phyloP scores from a whole-genome alignment of 2,888 invertebrate genomes.

The Dione juno region DNA sequence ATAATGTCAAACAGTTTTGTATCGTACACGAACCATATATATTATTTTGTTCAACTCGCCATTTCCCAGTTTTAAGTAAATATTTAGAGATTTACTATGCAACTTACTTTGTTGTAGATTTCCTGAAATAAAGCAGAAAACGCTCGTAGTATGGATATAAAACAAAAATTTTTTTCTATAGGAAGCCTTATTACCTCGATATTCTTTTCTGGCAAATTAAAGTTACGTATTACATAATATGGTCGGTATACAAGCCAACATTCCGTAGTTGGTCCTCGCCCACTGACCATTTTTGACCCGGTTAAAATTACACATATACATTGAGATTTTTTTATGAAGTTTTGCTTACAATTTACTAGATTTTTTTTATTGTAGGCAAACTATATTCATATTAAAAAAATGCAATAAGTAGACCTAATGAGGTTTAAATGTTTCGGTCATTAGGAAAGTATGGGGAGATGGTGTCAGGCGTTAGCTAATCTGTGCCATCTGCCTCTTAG shows the following conservation, averaged over 20 bases:
- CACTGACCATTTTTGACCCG: constrained; percentile 60
- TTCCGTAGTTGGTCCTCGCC: constrained; percentile 69
- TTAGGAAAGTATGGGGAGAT: background rate
- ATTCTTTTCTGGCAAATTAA: background rate
- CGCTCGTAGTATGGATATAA: too few relatives aligned
- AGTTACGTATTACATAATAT: background rate
- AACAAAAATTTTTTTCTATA: background rate
- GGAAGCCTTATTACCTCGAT: background rate
- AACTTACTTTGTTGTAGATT: background rate
- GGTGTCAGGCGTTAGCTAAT: constrained; percentile 29
- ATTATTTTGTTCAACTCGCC: too few relatives aligned
- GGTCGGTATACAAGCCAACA: constrained; percentile 54
- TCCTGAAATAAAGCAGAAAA: background rate
- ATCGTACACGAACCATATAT: too few relatives aligned
- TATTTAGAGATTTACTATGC: too few relatives aligned
- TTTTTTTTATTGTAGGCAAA: background rate
- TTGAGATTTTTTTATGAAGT: background rate
- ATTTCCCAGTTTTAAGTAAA: too few relatives aligned
- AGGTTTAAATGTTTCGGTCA: background rate
- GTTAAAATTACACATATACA: constrained; percentile 51
- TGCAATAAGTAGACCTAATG: background rate
- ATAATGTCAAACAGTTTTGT: too few relatives aligned
- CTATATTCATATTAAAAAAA: background rate
- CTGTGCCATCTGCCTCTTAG: constrained; percentile 34
- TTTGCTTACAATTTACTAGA: background rate